Evolutionary conservation across 2,113 vertebrate genomes (phyloP).

Genomic region (Malurus alboscapulatus): DNA sequence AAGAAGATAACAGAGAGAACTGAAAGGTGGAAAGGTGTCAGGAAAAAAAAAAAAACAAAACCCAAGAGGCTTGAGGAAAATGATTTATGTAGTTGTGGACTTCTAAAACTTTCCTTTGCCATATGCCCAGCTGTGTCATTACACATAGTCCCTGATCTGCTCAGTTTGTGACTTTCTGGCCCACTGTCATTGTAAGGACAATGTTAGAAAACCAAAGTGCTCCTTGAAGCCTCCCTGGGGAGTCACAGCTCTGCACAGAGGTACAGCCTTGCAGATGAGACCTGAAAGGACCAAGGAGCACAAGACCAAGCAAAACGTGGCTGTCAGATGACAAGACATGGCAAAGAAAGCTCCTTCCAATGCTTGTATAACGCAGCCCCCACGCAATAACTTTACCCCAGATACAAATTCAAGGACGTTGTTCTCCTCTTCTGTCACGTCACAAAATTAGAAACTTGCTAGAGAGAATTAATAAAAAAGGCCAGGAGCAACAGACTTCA

Average conservation of each 20-base stretch:
- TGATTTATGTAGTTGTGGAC: accelerated
- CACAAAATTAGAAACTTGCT: background rate
- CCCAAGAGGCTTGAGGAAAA: background rate
- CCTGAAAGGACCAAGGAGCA: background rate
- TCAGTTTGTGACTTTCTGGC: background rate
- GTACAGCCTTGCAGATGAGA: accelerated
- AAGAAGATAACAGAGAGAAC: background rate
- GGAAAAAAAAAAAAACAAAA: too few species aligned
- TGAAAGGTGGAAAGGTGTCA: background rate
- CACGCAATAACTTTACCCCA: background rate
- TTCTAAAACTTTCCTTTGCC: background rate
- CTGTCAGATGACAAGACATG: background rate
- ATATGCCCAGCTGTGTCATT: background rate
- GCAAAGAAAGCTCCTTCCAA: background rate
- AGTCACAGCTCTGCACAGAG: background rate
- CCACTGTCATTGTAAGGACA: too few species aligned
- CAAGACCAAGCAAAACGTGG: accelerated
- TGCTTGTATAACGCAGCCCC: accelerated
- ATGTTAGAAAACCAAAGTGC: background rate
- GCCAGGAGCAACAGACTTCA: background rate
- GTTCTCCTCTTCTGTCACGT: background rate
- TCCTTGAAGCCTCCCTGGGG: background rate
- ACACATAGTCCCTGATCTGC: background rate
- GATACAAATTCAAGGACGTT: accelerated
- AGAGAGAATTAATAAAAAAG: background rate